Conservation (phyloP, 2,797 vertebrate species). For the Spinus olivaceus region DNA sequence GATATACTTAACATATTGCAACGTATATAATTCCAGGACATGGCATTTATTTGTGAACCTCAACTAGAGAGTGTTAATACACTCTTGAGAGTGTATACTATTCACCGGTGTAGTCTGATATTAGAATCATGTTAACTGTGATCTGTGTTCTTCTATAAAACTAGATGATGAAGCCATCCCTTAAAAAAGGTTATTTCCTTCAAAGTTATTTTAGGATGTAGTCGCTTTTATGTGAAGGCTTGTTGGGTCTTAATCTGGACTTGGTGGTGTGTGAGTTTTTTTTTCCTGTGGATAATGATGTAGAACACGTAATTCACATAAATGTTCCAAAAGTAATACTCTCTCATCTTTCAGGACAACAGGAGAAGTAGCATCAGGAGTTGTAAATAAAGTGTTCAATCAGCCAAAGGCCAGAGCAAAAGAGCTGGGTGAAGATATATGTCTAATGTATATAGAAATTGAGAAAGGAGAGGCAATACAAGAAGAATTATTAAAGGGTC, state of each 20-base stretch:
- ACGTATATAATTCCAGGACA: not conserved
- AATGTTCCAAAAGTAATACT: not conserved
- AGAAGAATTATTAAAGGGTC: slow-evolving; percentile 93
- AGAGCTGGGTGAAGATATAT: slow-evolving; percentile 92
- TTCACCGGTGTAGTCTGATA: not conserved
- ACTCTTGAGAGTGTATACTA: not conserved
- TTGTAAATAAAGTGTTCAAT: slow-evolving; percentile 98
- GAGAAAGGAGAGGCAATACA: slow-evolving; percentile 93
- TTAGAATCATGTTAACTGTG: not conserved
- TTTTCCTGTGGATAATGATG: not conserved
- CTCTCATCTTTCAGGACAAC: slow-evolving; percentile 82
- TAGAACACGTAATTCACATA: not conserved
- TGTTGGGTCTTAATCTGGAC: not conserved
- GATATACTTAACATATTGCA: not conserved
- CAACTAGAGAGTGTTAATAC: not conserved
- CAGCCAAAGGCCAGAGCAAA: slow-evolving; percentile 98
- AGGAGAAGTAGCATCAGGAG: slow-evolving; percentile 93
- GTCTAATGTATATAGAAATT: slow-evolving; percentile 94
- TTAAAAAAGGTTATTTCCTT: not conserved
- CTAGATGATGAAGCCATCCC: not conserved
- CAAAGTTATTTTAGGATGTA: not conserved
- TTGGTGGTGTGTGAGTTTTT: not conserved
- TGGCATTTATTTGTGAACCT: not conserved
- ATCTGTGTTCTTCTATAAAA: not conserved
- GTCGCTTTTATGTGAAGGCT: not conserved